These are phyloP conservation scores for Hipposideros larvatus DNA, from an alignment of 2,797 vertebrate species.

Conservation along the genomic window DNA sequence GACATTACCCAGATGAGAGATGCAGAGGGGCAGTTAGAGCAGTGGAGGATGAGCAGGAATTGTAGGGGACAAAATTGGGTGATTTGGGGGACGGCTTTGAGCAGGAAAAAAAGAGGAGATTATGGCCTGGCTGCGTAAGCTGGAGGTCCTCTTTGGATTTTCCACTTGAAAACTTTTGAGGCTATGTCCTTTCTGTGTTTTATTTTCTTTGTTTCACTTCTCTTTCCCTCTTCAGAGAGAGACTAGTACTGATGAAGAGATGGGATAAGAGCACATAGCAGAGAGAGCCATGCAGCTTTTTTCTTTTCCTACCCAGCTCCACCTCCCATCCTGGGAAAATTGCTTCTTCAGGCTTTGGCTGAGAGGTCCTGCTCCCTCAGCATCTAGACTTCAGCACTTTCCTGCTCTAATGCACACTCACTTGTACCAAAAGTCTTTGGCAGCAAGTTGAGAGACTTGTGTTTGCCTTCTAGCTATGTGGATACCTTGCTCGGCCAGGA, in stretches of 20 bases:
- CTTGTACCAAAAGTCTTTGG: neutral
- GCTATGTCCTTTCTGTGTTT: neutral
- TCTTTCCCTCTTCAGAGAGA: constrained; percentile 40
- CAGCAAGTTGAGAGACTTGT: neutral
- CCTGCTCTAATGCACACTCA: neutral
- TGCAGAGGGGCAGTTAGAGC: neutral
- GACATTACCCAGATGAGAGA: neutral
- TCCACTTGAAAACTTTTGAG: constrained; percentile 14
- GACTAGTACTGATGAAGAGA: neutral
- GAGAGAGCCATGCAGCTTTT: neutral
- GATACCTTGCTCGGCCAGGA: neutral
- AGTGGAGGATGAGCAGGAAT: neutral
- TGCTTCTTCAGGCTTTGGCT: neutral
- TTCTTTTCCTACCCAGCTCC: neutral
- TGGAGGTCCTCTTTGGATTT: neutral
- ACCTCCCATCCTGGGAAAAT: neutral
- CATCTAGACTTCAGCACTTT: neutral
- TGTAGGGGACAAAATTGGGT: neutral
- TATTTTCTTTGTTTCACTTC: constrained; percentile 10
- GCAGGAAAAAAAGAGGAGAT: neutral
- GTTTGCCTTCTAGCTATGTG: constrained; percentile 28
- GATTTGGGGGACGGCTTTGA: neutral
- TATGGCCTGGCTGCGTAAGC: neutral
- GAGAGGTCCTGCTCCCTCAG: neutral
- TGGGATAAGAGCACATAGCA: neutral